Base-by-base conservation (phyloP, 1,140 invertebrate genomes). In the Conus ventricosus region DNA sequence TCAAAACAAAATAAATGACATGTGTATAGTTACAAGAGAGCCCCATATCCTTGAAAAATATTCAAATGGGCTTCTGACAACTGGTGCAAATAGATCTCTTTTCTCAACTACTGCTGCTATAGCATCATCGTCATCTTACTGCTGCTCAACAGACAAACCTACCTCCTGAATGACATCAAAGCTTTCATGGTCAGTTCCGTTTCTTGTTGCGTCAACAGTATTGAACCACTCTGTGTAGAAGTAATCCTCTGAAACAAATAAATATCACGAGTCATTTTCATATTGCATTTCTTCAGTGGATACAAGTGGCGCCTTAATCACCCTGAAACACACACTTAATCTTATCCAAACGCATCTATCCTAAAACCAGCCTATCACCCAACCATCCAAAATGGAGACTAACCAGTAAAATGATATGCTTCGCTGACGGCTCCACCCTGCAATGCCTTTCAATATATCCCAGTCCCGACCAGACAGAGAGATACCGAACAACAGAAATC, bases 161-260 rank as follows among this genome's bases (percentile, higher is more conserved):
- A 88, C 87, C 5, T 25, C 17, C 53, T 81, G 80, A 23, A 88
- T 39, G 6, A n/a, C 20, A 13, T 15, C 17, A 13, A 15, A 23
- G 25, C 60, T 76, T 76, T 88, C 87, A 10, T 54, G 4, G 20
- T 88, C 87, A 7, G 39, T 51, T 15, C 60, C 82, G 54, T n/a
- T 54, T 15, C 5, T n/a, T 5, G 39, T 10, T n/a, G 82, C n/a
- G 20, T 23, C 55, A n/a, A 75, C 25, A 20, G 39, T 84, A 53
- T 84, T 88, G 87, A 75, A 88, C 81, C 82, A 88, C 27, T 82
- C 81, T 23, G 87, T 88, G 53, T 84, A 88, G 27, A 88, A 27
- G 82, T 27, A 88, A 71, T 88, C 87, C 84, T 88, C 87, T 88
- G 82, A 84, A 88, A 84, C 11, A 84, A 3, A 87, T 4, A 13